phyloP scores from a whole-genome alignment of 2,113 vertebrate species.

The Centropristis striata region DNA sequence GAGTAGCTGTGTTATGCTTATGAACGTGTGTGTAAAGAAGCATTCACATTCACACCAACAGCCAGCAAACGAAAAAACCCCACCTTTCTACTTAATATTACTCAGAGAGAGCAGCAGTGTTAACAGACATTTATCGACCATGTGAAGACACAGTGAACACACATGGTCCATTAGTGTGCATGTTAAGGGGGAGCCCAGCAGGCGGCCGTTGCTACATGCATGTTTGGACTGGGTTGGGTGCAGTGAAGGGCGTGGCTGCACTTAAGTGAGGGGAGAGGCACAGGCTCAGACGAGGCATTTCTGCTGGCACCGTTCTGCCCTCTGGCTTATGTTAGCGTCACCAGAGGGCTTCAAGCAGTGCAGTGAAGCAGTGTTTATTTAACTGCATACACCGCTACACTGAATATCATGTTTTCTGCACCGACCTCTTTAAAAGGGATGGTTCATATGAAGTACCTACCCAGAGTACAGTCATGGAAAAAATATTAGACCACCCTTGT shows the following conservation, averaged over 20 bases:
- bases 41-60: slow-evolving; percentile 44
- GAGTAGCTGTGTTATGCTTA: slow-evolving; percentile 29
- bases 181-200: slow-evolving; percentile 54
- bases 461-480: too few relatives aligned
- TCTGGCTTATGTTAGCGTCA: slow-evolving; percentile 32
- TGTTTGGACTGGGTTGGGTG: slow-evolving; percentile 55
- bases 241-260: slow-evolving; percentile 54
- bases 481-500: too few relatives aligned
- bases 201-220: slow-evolving; percentile 66
- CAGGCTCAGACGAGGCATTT: slow-evolving; percentile 62
- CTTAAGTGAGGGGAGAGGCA: slow-evolving; percentile 53
- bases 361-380: slow-evolving; percentile 2
- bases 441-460: too few relatives aligned
- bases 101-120: slow-evolving; percentile 50
- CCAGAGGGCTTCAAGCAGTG: slow-evolving; percentile 33
- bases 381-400: neutral
- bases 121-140: slow-evolving; percentile 55
- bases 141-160: slow-evolving; percentile 24
- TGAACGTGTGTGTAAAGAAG: slow-evolving; percentile 14
- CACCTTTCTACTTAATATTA: slow-evolving; percentile 17
- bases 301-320: slow-evolving; percentile 20
- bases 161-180: slow-evolving; percentile 55
- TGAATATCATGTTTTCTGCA: slow-evolving; percentile 4
- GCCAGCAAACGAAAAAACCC: slow-evolving; percentile 30
- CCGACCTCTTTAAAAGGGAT: neutral